Base-by-base conservation (phyloP, 2,888 invertebrate genomes). In the Mythimna vitellina region DNA sequence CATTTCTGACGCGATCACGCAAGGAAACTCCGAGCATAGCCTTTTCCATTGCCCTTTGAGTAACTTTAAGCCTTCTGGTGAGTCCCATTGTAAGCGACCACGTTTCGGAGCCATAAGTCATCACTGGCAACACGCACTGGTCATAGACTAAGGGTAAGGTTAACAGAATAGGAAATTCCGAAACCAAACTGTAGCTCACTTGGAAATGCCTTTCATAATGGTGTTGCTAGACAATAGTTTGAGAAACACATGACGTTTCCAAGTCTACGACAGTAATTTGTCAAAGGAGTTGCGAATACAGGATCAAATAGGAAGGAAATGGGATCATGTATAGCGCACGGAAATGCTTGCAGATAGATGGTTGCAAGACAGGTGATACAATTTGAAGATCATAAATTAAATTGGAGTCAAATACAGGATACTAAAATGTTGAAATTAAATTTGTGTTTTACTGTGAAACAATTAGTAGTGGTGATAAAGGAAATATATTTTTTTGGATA, bases 281-380 rank as follows among this genome's bases (percentile, higher is more conserved):
- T 61, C 61, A 78, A 78, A 74, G 70, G 78, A 78, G 1, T 69
- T 60, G 53, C 3, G 3, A 49, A 12, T 65, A n/a, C 20, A 29
- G 42, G 32, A 56, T 38, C 49, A 38, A 9, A 29, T 38, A 35
- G 29, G 10, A 38, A 35, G n/a, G 10, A 58, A 14, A 46, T 66
- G 9, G 7, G n/a, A 42, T 29, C 32, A 56, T 22, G 49, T 56
- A 56, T 20, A 54, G 2, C 1, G 1, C 14, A 64, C n/a, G 10
- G 17, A 49, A 3, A 25, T 22, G 32, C 20, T 42, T 46, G 10
- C 22, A 42, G 25, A 35, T 29, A 29, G 0, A n/a, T 4, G 14
- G 8, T 17, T 42, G 3, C 2, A 46, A 49, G 14, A 56, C 12
- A 22, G 17, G 14, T 42, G 32, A 10, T 54, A 35, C 14, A 51